These are phyloP conservation scores for Molanna angustata DNA, from an alignment of 2,888 invertebrate species.

Conservation along the genomic window DNA sequence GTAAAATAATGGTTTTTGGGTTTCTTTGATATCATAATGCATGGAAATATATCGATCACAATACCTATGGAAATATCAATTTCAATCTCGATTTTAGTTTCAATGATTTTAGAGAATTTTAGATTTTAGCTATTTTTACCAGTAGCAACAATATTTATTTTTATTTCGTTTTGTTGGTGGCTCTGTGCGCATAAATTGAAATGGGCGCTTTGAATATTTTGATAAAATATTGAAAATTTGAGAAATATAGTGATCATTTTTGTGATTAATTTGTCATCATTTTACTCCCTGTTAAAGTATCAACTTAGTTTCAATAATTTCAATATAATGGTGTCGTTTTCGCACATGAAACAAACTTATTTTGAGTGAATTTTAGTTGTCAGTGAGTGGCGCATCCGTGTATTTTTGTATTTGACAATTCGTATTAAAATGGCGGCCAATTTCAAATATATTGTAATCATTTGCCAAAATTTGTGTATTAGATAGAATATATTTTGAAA, in stretches of 20 bases:
- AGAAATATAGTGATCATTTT: slow-evolving; percentile 19
- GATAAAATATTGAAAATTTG: slow-evolving; percentile 31
- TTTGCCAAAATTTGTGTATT: slow-evolving; percentile 4
- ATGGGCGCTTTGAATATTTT: slow-evolving; percentile 50
- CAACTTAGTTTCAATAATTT: background rate
- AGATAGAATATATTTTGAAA: background rate
- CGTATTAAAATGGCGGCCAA: slow-evolving; percentile 54
- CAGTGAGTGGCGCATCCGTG: slow-evolving; percentile 26
- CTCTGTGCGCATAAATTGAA: slow-evolving; percentile 46
- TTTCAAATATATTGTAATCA: slow-evolving; percentile 41
- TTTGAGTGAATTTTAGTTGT: slow-evolving; percentile 17
- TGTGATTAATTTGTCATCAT: background rate
- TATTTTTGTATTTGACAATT: slow-evolving; percentile 45
- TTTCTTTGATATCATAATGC: too few species aligned
- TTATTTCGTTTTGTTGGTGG: slow-evolving; percentile 38
- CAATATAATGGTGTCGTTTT: too few species aligned
- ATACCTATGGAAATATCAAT: too few species aligned
- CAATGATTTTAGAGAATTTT: too few species aligned
- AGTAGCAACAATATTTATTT: slow-evolving; percentile 15
- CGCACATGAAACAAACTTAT: too few species aligned
- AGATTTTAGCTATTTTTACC: too few species aligned
- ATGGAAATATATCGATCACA: too few species aligned
- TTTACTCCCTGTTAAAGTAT: background rate
- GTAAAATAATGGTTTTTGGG: too few species aligned
- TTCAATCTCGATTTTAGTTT: too few species aligned